These are phyloP conservation scores for Drosophila nigromelanica DNA, from an alignment of 1,140 invertebrate genomes.

Conservation along the genomic window DNA sequence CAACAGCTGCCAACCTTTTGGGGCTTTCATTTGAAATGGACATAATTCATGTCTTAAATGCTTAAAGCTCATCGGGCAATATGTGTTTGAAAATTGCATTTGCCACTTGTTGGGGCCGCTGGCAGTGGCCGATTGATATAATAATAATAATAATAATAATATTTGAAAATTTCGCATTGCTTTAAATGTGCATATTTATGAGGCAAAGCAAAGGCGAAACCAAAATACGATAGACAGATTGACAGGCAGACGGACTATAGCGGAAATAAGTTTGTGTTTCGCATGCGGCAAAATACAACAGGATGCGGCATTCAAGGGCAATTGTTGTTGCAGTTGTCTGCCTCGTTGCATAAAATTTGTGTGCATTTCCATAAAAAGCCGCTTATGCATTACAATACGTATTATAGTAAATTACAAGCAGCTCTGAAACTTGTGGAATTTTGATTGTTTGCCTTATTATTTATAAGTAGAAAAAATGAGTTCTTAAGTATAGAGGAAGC, in stretches of 20 bases:
- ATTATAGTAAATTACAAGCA: conserved; percentile 21
- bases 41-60: conserved; percentile 14
- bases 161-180: conserved; percentile 24
- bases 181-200: conserved; percentile 41
- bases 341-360: conserved; percentile 20
- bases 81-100: conserved; percentile 7
- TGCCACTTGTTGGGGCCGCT: conserved; percentile 23
- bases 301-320: conserved; percentile 16
- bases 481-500: background rate
- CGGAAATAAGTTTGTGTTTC: conserved; percentile 21
- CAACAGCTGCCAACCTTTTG: conserved; percentile 11
- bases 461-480: conserved; percentile 2
- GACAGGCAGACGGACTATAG: background rate
- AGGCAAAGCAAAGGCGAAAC: background rate
- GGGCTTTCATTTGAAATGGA: conserved; percentile 3
- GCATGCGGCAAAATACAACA: conserved; percentile 13
- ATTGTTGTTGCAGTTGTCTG: conserved; percentile 4
- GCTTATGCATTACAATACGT: conserved; percentile 28
- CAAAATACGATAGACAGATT: background rate
- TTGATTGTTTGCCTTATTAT: conserved; percentile 28
- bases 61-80: background rate
- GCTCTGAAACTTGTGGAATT: conserved; percentile 23
- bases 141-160: conserved; percentile 1
- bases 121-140: conserved; percentile 15
- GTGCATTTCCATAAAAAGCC: conserved; percentile 31